Percentiles rank a stretch among this genome's conserved stretches.
Evolutionary conservation across 2,888 invertebrate genomes (phyloP).

Genomic region (Drosophila atripex): DNA sequence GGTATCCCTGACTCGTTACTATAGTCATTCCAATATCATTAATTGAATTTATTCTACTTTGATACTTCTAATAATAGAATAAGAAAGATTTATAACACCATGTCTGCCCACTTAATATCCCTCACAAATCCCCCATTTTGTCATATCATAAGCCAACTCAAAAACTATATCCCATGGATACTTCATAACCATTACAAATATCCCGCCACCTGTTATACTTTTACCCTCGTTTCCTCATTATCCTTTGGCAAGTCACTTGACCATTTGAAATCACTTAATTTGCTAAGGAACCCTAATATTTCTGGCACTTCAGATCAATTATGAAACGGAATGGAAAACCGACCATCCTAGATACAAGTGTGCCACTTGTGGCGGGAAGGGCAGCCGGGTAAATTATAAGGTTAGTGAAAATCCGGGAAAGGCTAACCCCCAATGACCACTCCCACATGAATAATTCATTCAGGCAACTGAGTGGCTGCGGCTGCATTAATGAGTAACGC

Average conservation of each 20-base stretch:
- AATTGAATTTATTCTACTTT: neutral
- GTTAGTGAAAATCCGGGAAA: conserved; percentile 25
- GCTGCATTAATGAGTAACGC: conserved; percentile 73
- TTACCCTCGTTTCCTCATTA: neutral
- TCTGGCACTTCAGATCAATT: conserved; percentile 62
- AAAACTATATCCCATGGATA: conserved; percentile 8
- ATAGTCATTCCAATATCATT: neutral
- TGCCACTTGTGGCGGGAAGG: conserved; percentile 63
- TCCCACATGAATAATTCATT: conserved; percentile 72
- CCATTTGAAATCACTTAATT: conserved; percentile 67
- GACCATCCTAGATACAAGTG: conserved; percentile 52
- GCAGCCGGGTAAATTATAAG: conserved; percentile 56
- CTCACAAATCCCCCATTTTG: neutral
- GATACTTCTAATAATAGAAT: too few relatives aligned
- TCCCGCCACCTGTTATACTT: conserved; percentile 58
- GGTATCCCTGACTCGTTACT: neutral
- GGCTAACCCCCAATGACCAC: conserved; percentile 45
- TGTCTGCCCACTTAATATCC: too few relatives aligned
- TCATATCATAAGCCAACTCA: neutral
- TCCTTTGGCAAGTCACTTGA: conserved; percentile 52
- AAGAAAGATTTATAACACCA: too few relatives aligned
- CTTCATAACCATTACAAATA: conserved; percentile 3
- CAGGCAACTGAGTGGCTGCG: conserved; percentile 44
- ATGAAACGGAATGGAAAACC: conserved; percentile 20
- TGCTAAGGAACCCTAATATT: conserved; percentile 23